phyloP scores from a whole-genome alignment of 2,888 invertebrate genomes.

The Pedicia rivosa region DNA sequence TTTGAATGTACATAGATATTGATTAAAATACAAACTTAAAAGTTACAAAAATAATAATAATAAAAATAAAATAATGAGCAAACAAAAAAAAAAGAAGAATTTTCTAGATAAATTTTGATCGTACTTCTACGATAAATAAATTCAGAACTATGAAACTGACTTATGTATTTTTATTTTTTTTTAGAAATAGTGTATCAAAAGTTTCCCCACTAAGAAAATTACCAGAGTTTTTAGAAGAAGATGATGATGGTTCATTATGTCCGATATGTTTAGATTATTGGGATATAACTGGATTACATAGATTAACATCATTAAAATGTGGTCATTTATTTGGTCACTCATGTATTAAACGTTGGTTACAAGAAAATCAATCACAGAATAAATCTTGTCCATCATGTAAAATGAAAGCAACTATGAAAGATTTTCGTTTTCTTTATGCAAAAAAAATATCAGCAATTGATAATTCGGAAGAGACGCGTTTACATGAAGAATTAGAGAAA shows the following conservation, averaged over 20 bases:
- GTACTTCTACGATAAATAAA: too few species aligned
- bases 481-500: conserved; percentile 43
- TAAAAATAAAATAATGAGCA: too few species aligned
- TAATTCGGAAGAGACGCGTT: conserved; percentile 52
- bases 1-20: too few species aligned
- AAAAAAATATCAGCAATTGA: conserved; percentile 60
- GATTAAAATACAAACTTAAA: too few species aligned
- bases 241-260: conserved; percentile 57
- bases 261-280: conserved; percentile 81
- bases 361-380: conserved; percentile 22
- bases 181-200: conserved; percentile 6
- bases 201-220: conserved; percentile 1
- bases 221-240: conserved; percentile 15
- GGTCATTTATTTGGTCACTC: conserved; percentile 81
- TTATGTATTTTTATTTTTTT: too few species aligned
- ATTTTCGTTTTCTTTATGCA: conserved; percentile 67
- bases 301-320: conserved; percentile 74
- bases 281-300: conserved; percentile 73
- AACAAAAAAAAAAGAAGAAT: too few species aligned
- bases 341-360: conserved; percentile 39
- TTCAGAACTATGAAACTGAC: too few species aligned
- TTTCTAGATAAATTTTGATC: too few species aligned
- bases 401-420: conserved; percentile 44
- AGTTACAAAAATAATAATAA: too few species aligned
- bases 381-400: conserved; percentile 79